phyloP scores from a whole-genome alignment of 2,113 vertebrate species.

The Eonycteris spelaea region DNA sequence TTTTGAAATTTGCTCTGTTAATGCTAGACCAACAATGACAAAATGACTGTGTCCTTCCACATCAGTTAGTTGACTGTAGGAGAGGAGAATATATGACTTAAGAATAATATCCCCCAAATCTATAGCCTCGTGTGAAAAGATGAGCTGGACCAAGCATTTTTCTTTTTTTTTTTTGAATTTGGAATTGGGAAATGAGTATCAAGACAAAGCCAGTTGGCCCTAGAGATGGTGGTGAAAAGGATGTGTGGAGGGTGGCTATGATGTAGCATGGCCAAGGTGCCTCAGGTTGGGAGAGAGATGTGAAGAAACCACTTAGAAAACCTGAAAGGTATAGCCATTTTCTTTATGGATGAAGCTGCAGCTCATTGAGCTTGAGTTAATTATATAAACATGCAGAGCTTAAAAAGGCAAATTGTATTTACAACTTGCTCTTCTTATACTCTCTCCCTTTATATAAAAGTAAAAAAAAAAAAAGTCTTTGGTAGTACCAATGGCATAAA shows the following conservation, averaged over 20 bases:
- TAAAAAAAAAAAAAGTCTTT: background rate
- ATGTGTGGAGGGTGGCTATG: background rate
- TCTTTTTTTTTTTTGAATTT: background rate
- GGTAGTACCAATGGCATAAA: background rate
- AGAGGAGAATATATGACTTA: background rate
- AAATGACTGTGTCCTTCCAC: background rate
- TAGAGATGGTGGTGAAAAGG: background rate
- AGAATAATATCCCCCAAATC: background rate
- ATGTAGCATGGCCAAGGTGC: background rate
- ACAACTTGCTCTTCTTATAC: background rate
- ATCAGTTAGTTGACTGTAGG: background rate
- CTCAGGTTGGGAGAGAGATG: background rate
- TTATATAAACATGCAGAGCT: background rate
- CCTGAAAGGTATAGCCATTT: background rate
- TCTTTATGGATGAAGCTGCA: background rate
- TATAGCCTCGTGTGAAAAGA: background rate
- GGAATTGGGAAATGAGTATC: background rate
- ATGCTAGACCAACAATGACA: background rate
- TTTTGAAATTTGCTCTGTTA: background rate
- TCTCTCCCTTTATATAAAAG: background rate
- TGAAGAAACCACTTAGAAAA: background rate
- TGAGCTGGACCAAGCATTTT: background rate
- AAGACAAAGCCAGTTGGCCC: background rate
- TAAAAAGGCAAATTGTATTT: background rate
- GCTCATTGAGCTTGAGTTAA: background rate